A percentile compares a stretch with the other conserved stretches of the same genome.
Evolutionary conservation across 2,888 invertebrate genomes (phyloP).

Genomic region (Leptinotarsa haldemani): DNA sequence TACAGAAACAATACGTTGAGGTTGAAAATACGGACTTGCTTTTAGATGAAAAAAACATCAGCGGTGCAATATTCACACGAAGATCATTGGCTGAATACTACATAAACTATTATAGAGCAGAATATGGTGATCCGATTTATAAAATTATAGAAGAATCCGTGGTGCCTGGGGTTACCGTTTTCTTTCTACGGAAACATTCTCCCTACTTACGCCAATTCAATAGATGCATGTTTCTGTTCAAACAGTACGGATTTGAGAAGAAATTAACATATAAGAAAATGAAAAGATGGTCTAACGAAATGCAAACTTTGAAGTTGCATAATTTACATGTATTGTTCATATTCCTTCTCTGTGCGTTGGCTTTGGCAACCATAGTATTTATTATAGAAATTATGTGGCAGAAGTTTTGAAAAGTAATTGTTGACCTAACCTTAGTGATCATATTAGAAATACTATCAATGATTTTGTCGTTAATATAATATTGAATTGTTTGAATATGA

Average conservation of each 20-base stretch:
- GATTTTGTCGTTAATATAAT: no score
- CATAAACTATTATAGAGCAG: neutral
- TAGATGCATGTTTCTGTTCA: neutral
- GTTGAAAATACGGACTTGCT: neutral
- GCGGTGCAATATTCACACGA: conserved; percentile 9
- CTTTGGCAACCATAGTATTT: neutral
- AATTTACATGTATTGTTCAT: neutral
- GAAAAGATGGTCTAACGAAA: neutral
- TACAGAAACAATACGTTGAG: conserved; percentile 21
- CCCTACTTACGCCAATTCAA: conserved; percentile 18
- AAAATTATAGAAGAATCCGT: conserved; percentile 35
- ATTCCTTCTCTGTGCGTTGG: neutral
- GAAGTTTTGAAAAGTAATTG: neutral
- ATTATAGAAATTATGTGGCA: neutral
- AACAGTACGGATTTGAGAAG: neutral
- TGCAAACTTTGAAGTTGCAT: neutral
- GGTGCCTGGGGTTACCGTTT: conserved; percentile 31
- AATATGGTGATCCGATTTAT: conserved; percentile 20
- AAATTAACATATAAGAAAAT: neutral
- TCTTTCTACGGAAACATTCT: conserved; percentile 36
- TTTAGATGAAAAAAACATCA: conserved; percentile 5
- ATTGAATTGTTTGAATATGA: no score
- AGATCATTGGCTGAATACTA: conserved; percentile 6
- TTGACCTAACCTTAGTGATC: no score
- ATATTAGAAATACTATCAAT: no score